Conservation (phyloP, 2,797 vertebrate species). For the Vespertilio murinus region DNA sequence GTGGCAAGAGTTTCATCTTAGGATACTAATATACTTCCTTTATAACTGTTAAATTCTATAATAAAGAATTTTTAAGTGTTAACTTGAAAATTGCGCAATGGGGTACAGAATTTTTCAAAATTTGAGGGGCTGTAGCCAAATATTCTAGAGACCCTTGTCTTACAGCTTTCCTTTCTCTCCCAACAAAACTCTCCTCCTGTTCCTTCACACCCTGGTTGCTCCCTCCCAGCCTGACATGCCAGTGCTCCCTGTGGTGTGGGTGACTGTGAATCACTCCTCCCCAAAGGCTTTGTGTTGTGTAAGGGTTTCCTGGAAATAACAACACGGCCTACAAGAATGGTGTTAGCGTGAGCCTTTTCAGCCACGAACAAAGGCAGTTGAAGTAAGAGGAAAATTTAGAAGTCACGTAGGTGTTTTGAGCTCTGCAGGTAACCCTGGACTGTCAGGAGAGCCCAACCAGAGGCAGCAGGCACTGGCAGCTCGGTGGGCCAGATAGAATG, state of each 20-base stretch:
- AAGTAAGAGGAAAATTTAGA: not conserved
- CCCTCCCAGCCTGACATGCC: not conserved
- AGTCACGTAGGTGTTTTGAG: not conserved
- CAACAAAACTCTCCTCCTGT: not conserved
- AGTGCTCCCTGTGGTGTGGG: not conserved
- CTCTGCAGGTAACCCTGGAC: not conserved
- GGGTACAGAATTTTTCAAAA: not conserved
- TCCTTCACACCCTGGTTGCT: not conserved
- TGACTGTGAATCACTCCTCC: not conserved
- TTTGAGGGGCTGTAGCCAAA: not conserved
- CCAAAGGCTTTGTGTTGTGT: not conserved
- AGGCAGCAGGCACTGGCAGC: not conserved
- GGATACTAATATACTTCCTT: not conserved
- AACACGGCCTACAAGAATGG: not conserved
- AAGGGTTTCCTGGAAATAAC: conserved; percentile 6
- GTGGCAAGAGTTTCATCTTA: conserved; percentile 17
- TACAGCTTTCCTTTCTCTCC: not conserved
- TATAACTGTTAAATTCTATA: not conserved
- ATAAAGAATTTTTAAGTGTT: conserved; percentile 21
- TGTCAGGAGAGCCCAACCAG: not conserved
- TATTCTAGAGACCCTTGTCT: not conserved
- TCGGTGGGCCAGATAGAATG: not conserved
- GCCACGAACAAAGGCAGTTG: not conserved
- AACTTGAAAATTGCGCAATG: not conserved
- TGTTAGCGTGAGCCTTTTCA: not conserved